A percentile compares a stretch with the other conserved stretches of the same genome.
phyloP scores from a whole-genome alignment of 92 coral and sea anemone genomes.

The Ricordea florida region DNA sequence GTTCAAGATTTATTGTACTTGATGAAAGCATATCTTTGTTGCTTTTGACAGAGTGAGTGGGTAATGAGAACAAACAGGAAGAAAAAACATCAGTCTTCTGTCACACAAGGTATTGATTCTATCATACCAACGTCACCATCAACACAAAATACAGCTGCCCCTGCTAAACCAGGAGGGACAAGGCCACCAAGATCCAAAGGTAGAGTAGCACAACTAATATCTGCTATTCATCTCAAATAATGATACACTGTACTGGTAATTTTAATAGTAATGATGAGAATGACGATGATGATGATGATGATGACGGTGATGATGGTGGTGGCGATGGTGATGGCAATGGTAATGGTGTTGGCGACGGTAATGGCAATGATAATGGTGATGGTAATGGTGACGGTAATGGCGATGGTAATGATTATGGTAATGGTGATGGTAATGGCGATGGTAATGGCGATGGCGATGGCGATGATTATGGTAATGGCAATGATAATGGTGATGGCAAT shows the following conservation, averaged over 20 bases:
- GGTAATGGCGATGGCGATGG: neutral
- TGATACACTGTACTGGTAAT: neutral
- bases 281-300: neutral
- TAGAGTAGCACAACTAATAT: neutral
- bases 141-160: conserved; percentile 3
- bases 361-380: neutral
- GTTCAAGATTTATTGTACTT: too few species aligned
- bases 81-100: conserved; percentile 84
- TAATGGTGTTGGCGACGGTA: too few species aligned
- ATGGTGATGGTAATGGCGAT: too few species aligned
- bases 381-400: neutral
- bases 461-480: conserved; percentile 2
- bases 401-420: too few species aligned
- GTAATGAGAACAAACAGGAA: conserved; percentile 83
- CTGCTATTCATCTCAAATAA: neutral
- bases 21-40: too few species aligned
- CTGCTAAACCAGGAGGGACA: conserved; percentile 43
- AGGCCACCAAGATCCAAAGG: conserved; percentile 38
- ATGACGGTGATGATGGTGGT: neutral
- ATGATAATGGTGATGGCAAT: neutral
- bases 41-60: conserved; percentile 86
- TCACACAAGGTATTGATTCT: conserved; percentile 71
- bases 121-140: conserved; percentile 54
- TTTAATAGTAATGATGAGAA: neutral
- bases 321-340: neutral